A percentile compares a stretch with the other conserved stretches of the same genome.
phyloP scores from a whole-genome alignment of 2,797 vertebrate species.

The Telmatherina bonti region DNA sequence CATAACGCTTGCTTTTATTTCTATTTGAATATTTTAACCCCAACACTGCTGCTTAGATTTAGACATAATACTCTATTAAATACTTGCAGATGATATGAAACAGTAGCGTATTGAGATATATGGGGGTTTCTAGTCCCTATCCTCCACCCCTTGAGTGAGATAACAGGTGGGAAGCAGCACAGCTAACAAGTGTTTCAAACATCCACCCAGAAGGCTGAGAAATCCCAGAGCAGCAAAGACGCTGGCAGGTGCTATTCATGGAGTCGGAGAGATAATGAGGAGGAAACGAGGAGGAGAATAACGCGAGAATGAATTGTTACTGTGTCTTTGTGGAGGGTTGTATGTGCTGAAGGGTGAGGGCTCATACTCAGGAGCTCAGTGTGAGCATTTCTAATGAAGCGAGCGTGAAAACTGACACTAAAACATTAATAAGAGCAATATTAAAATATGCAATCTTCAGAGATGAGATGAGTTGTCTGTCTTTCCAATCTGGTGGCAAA shows the following conservation, averaged over 20 bases:
- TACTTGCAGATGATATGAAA: conserved; percentile 7
- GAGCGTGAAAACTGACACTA: conserved; percentile 11
- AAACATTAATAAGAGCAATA: conserved; percentile 21
- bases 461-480: background rate
- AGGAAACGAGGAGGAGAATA: conserved; percentile 47
- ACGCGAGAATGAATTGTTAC: conserved; percentile 42
- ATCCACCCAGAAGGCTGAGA: conserved; percentile 51
- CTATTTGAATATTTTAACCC: conserved; percentile 25
- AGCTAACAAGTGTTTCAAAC: conserved; percentile 72
- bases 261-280: conserved; percentile 69
- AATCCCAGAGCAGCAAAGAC: conserved; percentile 57
- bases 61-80: background rate
- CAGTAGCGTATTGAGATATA: conserved; percentile 16
- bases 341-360: background rate
- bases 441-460: conserved; percentile 1
- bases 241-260: conserved; percentile 72
- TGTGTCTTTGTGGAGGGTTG: conserved; percentile 22
- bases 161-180: conserved; percentile 60
- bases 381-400: conserved; percentile 18
- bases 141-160: conserved; percentile 37
- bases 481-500: background rate
- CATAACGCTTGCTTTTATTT: conserved; percentile 17
- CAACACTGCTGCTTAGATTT: background rate
- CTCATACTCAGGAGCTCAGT: conserved; percentile 4
- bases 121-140: conserved; percentile 12